phyloP scores from a whole-genome alignment of 1,140 invertebrate genomes.

The Ericerus pela region DNA sequence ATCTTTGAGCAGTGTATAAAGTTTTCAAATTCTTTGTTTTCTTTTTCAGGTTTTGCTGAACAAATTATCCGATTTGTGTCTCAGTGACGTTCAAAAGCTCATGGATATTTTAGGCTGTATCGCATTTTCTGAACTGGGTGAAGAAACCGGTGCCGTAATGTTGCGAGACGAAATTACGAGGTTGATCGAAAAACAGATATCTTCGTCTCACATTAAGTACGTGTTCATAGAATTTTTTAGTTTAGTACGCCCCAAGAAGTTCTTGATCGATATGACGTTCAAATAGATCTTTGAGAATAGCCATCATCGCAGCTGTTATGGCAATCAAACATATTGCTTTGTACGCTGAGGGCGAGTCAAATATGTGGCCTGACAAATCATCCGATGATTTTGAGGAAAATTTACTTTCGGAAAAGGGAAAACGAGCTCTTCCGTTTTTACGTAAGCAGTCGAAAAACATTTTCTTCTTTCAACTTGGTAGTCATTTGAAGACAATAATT shows the following conservation, averaged over 20 bases:
- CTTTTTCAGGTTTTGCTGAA: conserved; percentile 35
- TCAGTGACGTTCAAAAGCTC: conserved; percentile 37
- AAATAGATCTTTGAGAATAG: conserved; percentile 20
- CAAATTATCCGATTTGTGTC: conserved; percentile 37
- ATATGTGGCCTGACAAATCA: conserved; percentile 23
- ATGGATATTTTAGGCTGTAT: conserved; percentile 38
- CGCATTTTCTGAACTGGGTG: conserved; percentile 34
- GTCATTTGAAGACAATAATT: not conserved
- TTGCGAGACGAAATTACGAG: conserved; percentile 45
- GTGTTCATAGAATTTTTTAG: conserved; percentile 17
- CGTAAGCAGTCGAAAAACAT: conserved; percentile 16
- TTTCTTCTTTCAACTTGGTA: not conserved
- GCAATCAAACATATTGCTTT: conserved; percentile 33
- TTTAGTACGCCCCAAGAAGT: conserved; percentile 18
- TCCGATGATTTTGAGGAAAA: conserved; percentile 16
- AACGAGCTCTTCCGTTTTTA: conserved; percentile 22
- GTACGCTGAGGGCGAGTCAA: conserved; percentile 23
- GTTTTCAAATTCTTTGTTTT: conserved; percentile 18
- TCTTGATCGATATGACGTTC: not conserved
- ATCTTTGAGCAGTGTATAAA: not conserved
- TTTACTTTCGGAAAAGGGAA: conserved; percentile 16
- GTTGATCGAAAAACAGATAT: conserved; percentile 44
- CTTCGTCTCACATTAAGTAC: conserved; percentile 34
- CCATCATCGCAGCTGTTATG: conserved; percentile 35
- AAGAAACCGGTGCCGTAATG: conserved; percentile 27